Conservation (phyloP, 2,113 vertebrate genomes). For the Geococcyx californianus region DNA sequence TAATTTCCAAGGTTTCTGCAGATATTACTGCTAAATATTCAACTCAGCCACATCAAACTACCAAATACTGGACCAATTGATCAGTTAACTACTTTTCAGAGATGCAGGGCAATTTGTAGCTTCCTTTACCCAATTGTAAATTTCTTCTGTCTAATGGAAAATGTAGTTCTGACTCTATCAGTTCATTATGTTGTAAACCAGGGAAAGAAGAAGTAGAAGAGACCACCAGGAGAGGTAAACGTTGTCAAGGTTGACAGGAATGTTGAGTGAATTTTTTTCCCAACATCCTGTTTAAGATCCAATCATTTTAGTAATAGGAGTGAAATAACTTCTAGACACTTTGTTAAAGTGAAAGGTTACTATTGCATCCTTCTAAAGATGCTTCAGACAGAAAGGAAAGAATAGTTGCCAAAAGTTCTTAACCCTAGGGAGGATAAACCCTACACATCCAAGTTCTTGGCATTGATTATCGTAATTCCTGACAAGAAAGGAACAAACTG, state of each 20-base stretch:
- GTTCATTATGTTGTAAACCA: conserved; percentile 4
- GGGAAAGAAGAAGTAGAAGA: conserved; percentile 21
- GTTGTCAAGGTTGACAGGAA: neutral
- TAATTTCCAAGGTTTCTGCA: neutral
- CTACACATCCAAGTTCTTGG: neutral
- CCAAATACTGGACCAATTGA: neutral
- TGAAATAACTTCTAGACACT: conserved; percentile 11
- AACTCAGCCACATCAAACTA: neutral
- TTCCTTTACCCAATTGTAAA: neutral
- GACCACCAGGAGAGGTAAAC: neutral
- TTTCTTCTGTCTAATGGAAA: neutral
- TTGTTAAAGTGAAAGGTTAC: neutral
- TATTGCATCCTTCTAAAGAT: neutral
- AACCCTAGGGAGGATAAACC: neutral
- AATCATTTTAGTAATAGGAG: neutral
- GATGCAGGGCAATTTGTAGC: neutral
- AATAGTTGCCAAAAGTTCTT: conserved; percentile 8
- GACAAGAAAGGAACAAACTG: neutral
- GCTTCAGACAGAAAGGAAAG: neutral
- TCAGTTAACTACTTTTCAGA: neutral
- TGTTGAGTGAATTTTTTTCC: neutral
- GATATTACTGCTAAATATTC: neutral
- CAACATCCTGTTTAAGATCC: neutral
- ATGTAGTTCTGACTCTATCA: neutral
- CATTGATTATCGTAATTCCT: neutral